Evolutionary conservation across 92 coral and sea anemone genomes (phyloP).

Genomic region (Phenganax subtilis): DNA sequence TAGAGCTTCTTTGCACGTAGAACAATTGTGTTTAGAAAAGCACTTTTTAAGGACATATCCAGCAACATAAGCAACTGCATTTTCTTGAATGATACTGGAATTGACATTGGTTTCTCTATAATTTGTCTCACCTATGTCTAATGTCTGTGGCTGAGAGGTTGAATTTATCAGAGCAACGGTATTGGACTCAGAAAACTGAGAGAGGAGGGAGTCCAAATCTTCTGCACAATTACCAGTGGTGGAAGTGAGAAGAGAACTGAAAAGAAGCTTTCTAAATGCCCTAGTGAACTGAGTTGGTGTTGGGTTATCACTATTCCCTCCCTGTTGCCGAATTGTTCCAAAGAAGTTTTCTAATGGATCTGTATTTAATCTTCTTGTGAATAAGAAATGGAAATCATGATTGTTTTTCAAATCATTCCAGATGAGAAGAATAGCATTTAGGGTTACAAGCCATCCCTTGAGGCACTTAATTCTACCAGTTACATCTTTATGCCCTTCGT

Average conservation of each 20-base stretch:
- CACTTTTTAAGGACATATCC: slow-evolving; percentile 13
- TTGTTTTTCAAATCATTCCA: slow-evolving; percentile 7
- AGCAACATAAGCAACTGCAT: slow-evolving; percentile 14
- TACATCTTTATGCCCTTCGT: not conserved
- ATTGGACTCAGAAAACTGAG: not conserved
- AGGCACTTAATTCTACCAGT: slow-evolving; percentile 33
- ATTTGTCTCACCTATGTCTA: not conserved
- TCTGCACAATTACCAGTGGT: slow-evolving; percentile 27
- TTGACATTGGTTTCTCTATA: not conserved
- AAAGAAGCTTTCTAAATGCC: slow-evolving; percentile 29
- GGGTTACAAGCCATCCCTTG: slow-evolving; percentile 25
- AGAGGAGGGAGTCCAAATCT: slow-evolving; percentile 18
- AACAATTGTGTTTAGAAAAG: not conserved
- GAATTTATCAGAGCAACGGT: not conserved
- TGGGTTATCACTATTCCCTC: slow-evolving; percentile 22
- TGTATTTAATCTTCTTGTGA: slow-evolving; percentile 15
- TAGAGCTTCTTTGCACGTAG: not conserved
- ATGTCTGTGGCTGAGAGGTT: not conserved
- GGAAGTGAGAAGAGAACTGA: slow-evolving; percentile 19
- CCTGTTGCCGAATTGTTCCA: slow-evolving; percentile 26
- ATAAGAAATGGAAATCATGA: slow-evolving; percentile 18
- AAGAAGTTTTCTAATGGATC: slow-evolving; percentile 34
- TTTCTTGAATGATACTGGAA: not conserved
- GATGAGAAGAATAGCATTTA: slow-evolving; percentile 25
- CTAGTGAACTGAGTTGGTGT: slow-evolving; percentile 21